Conservation (phyloP, 2,113 vertebrate species). For the Motacilla alba region DNA sequence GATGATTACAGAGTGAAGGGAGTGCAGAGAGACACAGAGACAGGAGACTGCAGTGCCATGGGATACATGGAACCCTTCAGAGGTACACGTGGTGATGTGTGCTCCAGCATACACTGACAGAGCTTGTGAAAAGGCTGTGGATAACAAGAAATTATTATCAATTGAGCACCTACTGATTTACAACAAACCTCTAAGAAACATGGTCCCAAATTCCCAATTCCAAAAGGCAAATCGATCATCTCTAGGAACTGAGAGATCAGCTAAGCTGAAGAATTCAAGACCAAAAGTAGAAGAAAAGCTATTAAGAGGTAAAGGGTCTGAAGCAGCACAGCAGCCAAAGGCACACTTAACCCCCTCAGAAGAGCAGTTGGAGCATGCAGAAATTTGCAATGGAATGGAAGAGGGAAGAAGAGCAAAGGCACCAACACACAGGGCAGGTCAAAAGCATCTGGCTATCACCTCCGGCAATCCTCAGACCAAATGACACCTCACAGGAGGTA, state of each 20-base stretch:
- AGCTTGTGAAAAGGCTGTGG: neutral
- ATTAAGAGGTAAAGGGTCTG: neutral
- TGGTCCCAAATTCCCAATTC: neutral
- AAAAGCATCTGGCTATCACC: neutral
- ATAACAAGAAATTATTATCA: neutral
- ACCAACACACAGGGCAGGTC: neutral
- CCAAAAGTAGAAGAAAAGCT: neutral
- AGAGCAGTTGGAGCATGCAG: neutral
- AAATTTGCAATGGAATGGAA: neutral
- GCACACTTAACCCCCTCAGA: neutral
- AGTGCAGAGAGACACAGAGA: neutral
- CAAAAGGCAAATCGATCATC: neutral
- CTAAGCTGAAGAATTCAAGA: neutral
- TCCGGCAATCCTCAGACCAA: neutral
- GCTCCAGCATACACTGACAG: neutral
- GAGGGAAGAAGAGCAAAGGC: neutral
- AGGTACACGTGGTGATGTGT: accelerated
- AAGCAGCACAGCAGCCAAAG: neutral
- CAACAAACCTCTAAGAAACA: neutral
- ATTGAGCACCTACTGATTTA: neutral
- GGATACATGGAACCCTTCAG: neutral
- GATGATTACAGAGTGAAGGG: neutral
- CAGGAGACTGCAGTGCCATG: neutral
- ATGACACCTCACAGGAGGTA: neutral
- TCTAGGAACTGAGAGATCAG: neutral